Evolutionary conservation across 2,113 vertebrate species (phyloP), one percentile per base, ranked within the genome.

Genomic region (Lathamus discolor): DNA sequence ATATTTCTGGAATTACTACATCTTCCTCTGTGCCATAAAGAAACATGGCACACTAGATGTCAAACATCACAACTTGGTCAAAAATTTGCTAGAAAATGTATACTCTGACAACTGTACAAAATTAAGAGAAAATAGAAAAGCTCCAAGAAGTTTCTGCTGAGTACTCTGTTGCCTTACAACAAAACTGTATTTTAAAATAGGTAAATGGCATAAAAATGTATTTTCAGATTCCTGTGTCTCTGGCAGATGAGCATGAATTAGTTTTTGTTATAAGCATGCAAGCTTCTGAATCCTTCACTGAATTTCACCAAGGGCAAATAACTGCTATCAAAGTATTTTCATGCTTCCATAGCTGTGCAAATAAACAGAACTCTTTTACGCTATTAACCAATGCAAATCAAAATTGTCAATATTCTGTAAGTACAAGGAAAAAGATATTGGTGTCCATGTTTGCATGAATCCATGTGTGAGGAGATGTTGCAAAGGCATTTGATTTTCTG

Each of bases 301-400:
- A 96, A 81, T 95, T 92, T 96, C 74, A 92, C 77, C 62, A 73
- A 57, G 33, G 64, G 87, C 88, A 84, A 81, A 83, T 92, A 94
- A 86, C 43, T 78, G 29, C 51, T 85, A 18, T 86, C 37, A 88
- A 90, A 87, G 64, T 87, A 66, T 88, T 90, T 96, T 94, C 77
- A 75, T 83, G 76, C 78, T 88, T 79, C 66, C 63, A 17, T 83
- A 55, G 35, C 54, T 70, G n/a, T 88, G 55, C 77, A 92, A 9
- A 59, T 75, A 91, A 78, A 94, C 14, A 87, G n/a, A 91, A 88
- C 6, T 41, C 39, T 67, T 77, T 64, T 79, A 72, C 69, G 55
- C 61, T 89, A 85, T 93, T 92, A 83, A 37, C 15, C 57, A 89
- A 78, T 93, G 57, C 25, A 95, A 95, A 94, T 68, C 11, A 52